phyloP scores from a whole-genome alignment of 2,888 invertebrate species.

The Melanophora roralis region DNA sequence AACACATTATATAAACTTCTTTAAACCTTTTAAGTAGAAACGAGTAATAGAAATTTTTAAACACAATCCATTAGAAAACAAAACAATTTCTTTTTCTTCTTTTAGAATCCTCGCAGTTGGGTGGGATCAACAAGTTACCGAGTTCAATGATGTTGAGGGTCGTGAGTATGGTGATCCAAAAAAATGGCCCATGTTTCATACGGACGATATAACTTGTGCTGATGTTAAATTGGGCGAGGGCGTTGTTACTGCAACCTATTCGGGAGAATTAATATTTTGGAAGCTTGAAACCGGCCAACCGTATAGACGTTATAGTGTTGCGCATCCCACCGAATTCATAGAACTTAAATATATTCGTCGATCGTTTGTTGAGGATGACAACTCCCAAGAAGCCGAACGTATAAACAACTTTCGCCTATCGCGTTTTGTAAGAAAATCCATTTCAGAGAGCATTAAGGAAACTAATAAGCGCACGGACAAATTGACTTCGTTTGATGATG shows the following conservation, averaged over 20 bases:
- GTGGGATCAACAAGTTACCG: conserved; percentile 86
- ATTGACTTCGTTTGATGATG: conserved; percentile 15
- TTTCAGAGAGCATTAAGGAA: conserved; percentile 63
- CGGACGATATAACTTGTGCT: conserved; percentile 86
- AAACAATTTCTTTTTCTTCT: background rate
- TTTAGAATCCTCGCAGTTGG: conserved; percentile 85
- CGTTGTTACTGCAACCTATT: conserved; percentile 85
- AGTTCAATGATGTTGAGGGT: conserved; percentile 80
- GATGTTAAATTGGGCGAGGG: conserved; percentile 82
- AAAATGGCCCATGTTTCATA: conserved; percentile 85
- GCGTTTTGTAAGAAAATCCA: conserved; percentile 65
- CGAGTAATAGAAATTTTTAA: too few species aligned
- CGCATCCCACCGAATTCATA: conserved; percentile 74
- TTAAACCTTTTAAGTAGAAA: too few species aligned
- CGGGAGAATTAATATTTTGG: conserved; percentile 90
- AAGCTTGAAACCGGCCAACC: conserved; percentile 88
- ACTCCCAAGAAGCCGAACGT: background rate
- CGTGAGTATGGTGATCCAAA: conserved; percentile 81
- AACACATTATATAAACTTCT: too few species aligned
- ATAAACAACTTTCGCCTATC: conserved; percentile 62
- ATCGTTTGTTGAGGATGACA: conserved; percentile 38
- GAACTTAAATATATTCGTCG: conserved; percentile 67
- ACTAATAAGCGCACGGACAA: conserved; percentile 20
- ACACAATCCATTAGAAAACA: too few species aligned
- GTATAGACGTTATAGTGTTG: conserved; percentile 78